Conservation (phyloP, 2,888 invertebrate species). For the Blastobasis lacticolella region DNA sequence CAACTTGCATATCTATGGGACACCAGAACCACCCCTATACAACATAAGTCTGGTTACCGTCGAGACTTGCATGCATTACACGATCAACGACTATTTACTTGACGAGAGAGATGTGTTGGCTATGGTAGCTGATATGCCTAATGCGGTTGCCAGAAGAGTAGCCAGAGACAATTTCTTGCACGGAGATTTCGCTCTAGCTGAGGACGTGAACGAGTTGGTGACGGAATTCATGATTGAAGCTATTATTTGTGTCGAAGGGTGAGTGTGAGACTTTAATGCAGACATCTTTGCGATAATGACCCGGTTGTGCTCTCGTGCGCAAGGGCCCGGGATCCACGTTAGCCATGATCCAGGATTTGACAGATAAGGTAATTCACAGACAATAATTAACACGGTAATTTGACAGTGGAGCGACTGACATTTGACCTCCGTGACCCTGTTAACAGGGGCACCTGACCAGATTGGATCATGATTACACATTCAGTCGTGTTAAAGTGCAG, state of each 20-base stretch:
- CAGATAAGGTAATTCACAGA: too few relatives aligned
- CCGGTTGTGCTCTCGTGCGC: background rate
- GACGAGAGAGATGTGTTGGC: conserved; percentile 41
- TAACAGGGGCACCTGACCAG: too few relatives aligned
- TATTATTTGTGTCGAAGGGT: conserved; percentile 10
- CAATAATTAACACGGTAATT: too few relatives aligned
- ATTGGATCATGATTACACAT: too few relatives aligned
- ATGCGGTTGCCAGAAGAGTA: conserved; percentile 34
- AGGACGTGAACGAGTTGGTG: conserved; percentile 40
- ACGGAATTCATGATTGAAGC: conserved; percentile 38
- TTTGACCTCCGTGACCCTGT: too few relatives aligned
- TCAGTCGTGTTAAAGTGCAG: too few relatives aligned
- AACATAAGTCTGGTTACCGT: conserved; percentile 34
- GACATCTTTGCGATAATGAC: background rate
- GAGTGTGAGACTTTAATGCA: background rate
- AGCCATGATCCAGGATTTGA: too few relatives aligned
- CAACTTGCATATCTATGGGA: conserved; percentile 35
- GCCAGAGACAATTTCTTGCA: conserved; percentile 37
- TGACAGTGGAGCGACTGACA: too few relatives aligned
- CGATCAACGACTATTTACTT: conserved; percentile 33
- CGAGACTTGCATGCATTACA: conserved; percentile 44
- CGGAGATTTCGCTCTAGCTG: conserved; percentile 32
- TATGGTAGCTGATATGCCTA: conserved; percentile 44
- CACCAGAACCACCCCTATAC: conserved; percentile 33
- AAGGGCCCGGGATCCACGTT: too few relatives aligned